A percentile compares a stretch with the other conserved stretches of the same genome.
These are phyloP conservation scores for Oligia fasciuncula DNA, from an alignment of 2,888 invertebrate species.

Conservation along the genomic window DNA sequence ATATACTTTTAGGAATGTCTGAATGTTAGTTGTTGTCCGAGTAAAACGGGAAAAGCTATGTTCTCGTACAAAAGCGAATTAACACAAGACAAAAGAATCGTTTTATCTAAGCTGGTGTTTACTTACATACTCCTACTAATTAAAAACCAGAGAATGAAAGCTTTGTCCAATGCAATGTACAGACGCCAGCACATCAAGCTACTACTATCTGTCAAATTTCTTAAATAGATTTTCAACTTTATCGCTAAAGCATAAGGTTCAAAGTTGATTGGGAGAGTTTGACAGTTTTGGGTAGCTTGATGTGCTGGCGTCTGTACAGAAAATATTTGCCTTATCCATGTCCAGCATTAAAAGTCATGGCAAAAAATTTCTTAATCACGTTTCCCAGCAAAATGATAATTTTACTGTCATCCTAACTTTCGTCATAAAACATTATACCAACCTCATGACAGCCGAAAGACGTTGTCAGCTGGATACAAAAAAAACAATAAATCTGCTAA, in stretches of 20 bases:
- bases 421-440: background rate
- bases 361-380: background rate
- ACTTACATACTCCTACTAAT: background rate
- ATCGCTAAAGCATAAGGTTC: too few relatives aligned
- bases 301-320: background rate
- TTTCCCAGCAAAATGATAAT: too few relatives aligned
- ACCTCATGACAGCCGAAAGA: background rate
- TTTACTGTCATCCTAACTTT: background rate
- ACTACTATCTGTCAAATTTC: too few relatives aligned
- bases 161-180: background rate
- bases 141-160: background rate
- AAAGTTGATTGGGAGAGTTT: too few relatives aligned
- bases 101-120: background rate
- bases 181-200: background rate
- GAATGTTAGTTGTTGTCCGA: background rate
- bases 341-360: background rate
- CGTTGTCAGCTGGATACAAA: background rate
- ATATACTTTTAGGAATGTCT: conserved; percentile 1
- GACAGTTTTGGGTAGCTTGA: too few relatives aligned
- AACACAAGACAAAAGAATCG: background rate
- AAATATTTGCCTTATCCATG: background rate
- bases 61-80: background rate
- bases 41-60: background rate
- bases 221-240: too few relatives aligned
- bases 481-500: background rate